Percentiles rank a stretch among this genome's conserved stretches.
Conservation (phyloP, 2,888 invertebrate species). For the Synanthedon andrenaeformis region DNA sequence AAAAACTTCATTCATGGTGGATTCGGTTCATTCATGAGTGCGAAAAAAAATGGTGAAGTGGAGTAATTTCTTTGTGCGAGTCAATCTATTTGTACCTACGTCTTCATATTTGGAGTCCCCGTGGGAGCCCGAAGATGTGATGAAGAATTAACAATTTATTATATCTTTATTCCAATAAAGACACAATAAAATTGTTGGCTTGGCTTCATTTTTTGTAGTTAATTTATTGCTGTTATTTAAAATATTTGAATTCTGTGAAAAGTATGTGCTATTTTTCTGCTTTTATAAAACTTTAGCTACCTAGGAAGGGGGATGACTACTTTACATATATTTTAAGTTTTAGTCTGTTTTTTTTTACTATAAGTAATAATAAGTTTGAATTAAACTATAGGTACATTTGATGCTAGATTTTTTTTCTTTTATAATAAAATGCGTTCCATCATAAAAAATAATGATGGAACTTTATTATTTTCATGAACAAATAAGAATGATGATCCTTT, state of each 20-base stretch:
- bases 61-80: constrained; percentile 27
- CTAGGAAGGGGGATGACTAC: too few species aligned
- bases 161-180: constrained; percentile 4
- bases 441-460: too few species aligned
- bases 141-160: constrained; percentile 22
- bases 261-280: neutral
- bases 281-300: neutral
- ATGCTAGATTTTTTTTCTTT: too few species aligned
- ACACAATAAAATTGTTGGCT: constrained; percentile 9
- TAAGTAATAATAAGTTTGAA: too few species aligned
- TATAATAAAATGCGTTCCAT: too few species aligned
- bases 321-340: too few species aligned
- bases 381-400: too few species aligned
- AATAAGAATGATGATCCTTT: too few species aligned
- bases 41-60: constrained; percentile 25
- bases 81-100: constrained; percentile 36
- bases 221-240: neutral
- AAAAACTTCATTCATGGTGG: constrained; percentile 18
- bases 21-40: constrained; percentile 41
- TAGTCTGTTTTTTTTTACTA: too few species aligned
- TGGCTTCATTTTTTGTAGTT: neutral
- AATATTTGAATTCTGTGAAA: neutral
- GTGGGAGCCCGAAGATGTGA: constrained; percentile 43
- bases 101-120: constrained; percentile 50
- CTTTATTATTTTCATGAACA: too few species aligned